Conservation (phyloP, 1,140 invertebrate species). For the Sinella curviseta region DNA sequence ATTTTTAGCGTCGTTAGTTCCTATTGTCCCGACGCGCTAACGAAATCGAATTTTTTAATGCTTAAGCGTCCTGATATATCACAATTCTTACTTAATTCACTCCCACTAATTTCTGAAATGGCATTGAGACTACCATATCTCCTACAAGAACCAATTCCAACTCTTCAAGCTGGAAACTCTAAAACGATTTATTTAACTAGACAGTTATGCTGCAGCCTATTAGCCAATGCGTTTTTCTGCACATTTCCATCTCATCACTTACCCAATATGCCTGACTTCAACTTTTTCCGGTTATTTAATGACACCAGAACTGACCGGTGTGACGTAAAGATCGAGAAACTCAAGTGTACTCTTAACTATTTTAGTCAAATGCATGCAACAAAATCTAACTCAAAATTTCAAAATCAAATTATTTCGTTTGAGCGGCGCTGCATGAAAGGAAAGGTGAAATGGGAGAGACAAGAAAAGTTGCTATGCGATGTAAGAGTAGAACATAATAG, state of each 20-base stretch:
- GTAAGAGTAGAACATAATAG: neutral
- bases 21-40: neutral
- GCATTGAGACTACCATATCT: slow-evolving; percentile 75
- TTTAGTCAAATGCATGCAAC: slow-evolving; percentile 76
- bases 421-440: neutral
- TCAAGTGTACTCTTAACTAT: slow-evolving; percentile 87
- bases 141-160: slow-evolving; percentile 74
- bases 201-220: slow-evolving; percentile 76
- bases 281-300: slow-evolving; percentile 73
- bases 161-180: slow-evolving; percentile 65
- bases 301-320: neutral
- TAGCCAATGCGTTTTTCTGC: slow-evolving; percentile 94
- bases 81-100: neutral
- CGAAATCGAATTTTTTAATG: neutral
- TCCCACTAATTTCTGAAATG: slow-evolving; percentile 65
- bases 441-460: neutral
- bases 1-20: too few species aligned
- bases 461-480: neutral
- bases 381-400: slow-evolving; percentile 69
- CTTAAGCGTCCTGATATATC: neutral
- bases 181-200: slow-evolving; percentile 72
- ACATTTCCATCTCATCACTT: slow-evolving; percentile 73
- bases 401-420: neutral
- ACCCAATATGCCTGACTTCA: slow-evolving; percentile 57
- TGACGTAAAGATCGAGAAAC: slow-evolving; percentile 66